phyloP scores from a whole-genome alignment of 2,797 vertebrate species.

The Cirrhinus mrigala region DNA sequence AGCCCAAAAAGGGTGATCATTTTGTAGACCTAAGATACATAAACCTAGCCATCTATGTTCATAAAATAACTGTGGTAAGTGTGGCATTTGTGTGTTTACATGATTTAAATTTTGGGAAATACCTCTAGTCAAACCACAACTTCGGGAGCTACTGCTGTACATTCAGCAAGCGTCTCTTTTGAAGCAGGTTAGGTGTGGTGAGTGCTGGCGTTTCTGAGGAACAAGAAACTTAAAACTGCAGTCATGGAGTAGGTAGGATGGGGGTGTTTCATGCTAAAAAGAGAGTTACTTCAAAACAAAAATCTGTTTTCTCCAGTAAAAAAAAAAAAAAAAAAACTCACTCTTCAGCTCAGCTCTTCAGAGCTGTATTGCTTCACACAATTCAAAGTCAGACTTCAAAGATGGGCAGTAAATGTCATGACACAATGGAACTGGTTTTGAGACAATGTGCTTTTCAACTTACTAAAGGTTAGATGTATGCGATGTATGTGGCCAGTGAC shows the following conservation, averaged over 20 bases:
- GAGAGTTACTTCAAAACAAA: neutral
- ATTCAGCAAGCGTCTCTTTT: conserved; percentile 8
- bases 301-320: neutral
- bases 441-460: neutral
- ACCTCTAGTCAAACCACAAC: conserved; percentile 50
- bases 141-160: conserved; percentile 34
- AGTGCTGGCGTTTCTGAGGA: conserved; percentile 30
- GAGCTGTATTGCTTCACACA: neutral
- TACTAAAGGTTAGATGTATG: neutral
- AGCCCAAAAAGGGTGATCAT: neutral
- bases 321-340: neutral
- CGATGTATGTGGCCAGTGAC: conserved; percentile 7
- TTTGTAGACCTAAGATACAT: neutral
- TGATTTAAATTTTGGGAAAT: conserved; percentile 48
- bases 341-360: neutral
- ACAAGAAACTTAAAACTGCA: conserved; percentile 35
- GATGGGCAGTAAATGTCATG: neutral
- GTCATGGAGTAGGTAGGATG: neutral
- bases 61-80: conserved; percentile 17
- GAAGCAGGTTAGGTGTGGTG: conserved; percentile 24
- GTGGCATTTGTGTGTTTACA: conserved; percentile 1
- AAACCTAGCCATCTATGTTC: neutral
- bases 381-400: neutral
- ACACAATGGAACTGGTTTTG: conserved; percentile 13
- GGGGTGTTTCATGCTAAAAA: conserved; percentile 37